These are phyloP conservation scores for Esox masquinongy DNA, from an alignment of 2,797 vertebrate species.

Conservation along the genomic window DNA sequence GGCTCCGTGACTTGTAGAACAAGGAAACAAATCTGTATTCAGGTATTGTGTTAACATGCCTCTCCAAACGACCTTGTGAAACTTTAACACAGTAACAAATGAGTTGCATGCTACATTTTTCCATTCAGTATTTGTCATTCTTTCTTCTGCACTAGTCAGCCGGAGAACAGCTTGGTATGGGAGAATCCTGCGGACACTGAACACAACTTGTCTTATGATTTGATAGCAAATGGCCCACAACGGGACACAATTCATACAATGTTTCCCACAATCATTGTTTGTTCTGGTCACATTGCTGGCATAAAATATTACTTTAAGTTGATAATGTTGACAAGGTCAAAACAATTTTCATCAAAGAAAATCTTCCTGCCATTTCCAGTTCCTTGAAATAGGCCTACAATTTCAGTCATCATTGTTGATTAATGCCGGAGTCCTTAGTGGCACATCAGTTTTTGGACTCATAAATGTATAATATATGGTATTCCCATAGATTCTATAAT, in stretches of 20 bases:
- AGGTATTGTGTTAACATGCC: constrained; percentile 69
- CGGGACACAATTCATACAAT: background rate
- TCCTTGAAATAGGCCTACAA: background rate
- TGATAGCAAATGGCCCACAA: background rate
- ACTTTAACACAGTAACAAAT: constrained; percentile 79
- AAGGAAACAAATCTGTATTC: constrained; percentile 80
- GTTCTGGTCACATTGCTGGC: background rate
- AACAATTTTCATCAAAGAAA: constrained; percentile 10
- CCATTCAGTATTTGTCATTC: constrained; percentile 46
- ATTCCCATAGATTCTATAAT: background rate
- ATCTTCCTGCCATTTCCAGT: background rate
- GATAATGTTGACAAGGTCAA: constrained; percentile 2
- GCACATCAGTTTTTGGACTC: background rate
- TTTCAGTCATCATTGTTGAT: constrained; percentile 4
- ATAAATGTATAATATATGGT: background rate
- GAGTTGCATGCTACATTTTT: constrained; percentile 48
- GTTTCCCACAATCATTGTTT: constrained; percentile 1
- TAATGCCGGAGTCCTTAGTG: background rate
- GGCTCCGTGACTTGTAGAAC: constrained; percentile 75
- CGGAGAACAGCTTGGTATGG: constrained; percentile 15
- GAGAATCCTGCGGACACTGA: constrained; percentile 12
- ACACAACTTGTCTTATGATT: constrained; percentile 6
- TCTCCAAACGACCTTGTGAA: constrained; percentile 80
- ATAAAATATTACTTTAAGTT: background rate
- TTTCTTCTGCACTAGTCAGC: constrained; percentile 28